A percentile compares a stretch with the other conserved stretches of the same genome.
Conservation (phyloP, 1,140 invertebrate species). For the Drosophila nannoptera region DNA sequence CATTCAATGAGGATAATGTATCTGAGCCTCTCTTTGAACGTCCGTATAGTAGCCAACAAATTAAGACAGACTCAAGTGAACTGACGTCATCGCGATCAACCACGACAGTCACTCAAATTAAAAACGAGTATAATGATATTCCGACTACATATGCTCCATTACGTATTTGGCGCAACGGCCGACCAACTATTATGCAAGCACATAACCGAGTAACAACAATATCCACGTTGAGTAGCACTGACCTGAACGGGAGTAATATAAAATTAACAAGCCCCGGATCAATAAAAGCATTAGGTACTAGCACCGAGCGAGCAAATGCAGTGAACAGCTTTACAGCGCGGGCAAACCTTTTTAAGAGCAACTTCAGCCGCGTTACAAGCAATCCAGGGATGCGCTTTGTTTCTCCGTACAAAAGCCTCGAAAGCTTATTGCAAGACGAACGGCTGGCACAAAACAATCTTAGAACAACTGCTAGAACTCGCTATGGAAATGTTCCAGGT, state of each 20-base stretch:
- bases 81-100: neutral
- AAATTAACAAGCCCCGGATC: constrained; percentile 18
- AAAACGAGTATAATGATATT: constrained; percentile 47
- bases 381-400: constrained; percentile 64
- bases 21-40: constrained; percentile 20
- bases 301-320: constrained; percentile 28
- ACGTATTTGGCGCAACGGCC: constrained; percentile 69
- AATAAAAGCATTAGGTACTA: constrained; percentile 34
- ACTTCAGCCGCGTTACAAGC: constrained; percentile 57
- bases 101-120: constrained; percentile 23
- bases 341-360: constrained; percentile 62
- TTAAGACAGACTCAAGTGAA: constrained; percentile 11
- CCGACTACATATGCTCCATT: constrained; percentile 77
- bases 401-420: constrained; percentile 76
- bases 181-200: constrained; percentile 61
- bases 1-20: constrained; percentile 10
- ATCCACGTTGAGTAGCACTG: neutral
- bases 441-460: constrained; percentile 39
- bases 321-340: constrained; percentile 59
- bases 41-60: constrained; percentile 1
- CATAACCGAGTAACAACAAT: constrained; percentile 25
- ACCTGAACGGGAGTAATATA: constrained; percentile 11
- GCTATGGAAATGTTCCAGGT: constrained; percentile 35
- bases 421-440: constrained; percentile 72
- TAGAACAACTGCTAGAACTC: constrained; percentile 46